These are phyloP conservation scores for Tridacna gigas DNA, from an alignment of 2,888 invertebrate species.

Conservation along the genomic window DNA sequence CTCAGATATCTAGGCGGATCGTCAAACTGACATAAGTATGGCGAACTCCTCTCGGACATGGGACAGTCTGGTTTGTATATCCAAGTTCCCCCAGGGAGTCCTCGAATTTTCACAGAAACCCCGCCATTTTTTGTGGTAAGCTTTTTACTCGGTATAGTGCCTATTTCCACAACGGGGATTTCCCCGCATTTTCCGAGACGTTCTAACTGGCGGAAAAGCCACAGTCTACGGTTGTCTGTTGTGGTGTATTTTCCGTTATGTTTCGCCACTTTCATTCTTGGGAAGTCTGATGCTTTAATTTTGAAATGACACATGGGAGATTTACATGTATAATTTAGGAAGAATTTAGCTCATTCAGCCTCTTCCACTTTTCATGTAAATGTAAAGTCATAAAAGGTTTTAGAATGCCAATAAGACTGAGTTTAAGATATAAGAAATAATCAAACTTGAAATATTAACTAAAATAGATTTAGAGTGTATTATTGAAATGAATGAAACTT, in stretches of 20 bases:
- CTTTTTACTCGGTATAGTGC: neutral
- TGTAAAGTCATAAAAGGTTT: too few species aligned
- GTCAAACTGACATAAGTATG: neutral
- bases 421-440: too few species aligned
- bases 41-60: neutral
- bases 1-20: too few species aligned
- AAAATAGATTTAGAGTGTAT: too few species aligned
- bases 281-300: neutral
- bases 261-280: neutral
- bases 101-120: neutral
- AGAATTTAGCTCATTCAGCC: too few species aligned
- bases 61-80: neutral
- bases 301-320: neutral
- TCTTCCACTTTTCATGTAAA: too few species aligned
- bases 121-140: conserved; percentile 9
- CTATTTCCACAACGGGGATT: neutral
- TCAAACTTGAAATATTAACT: too few species aligned
- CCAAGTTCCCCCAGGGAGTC: neutral
- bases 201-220: conserved; percentile 13
- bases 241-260: neutral
- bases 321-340: too few species aligned
- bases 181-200: conserved; percentile 6
- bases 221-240: conserved; percentile 3
- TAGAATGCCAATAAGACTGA: too few species aligned
- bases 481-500: too few species aligned